A percentile compares a stretch with the other conserved stretches of the same genome.
Evolutionary conservation across 1,140 invertebrate species (phyloP).

Genomic region (Colletes gigas): DNA sequence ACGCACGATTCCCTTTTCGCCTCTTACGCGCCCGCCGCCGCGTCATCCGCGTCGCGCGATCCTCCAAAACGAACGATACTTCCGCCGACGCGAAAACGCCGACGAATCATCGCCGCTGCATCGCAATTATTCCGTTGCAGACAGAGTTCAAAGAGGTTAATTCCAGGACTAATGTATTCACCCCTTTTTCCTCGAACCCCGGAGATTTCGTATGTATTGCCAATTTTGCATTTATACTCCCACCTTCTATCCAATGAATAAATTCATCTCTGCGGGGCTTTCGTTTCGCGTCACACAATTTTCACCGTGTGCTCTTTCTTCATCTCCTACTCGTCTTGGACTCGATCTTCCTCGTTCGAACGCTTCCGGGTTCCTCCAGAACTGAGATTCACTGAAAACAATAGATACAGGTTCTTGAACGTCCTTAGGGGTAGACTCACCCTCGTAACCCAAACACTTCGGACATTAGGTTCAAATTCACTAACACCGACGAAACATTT

Average conservation of each 20-base stretch:
- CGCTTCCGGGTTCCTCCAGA: too few relatives aligned
- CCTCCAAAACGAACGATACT: not conserved
- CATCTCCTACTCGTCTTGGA: not conserved
- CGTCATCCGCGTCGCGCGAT: not conserved
- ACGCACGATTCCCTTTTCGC: not conserved
- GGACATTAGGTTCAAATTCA: too few relatives aligned
- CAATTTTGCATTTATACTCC: slow-evolving; percentile 80
- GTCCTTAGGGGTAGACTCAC: too few relatives aligned
- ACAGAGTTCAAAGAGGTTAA: slow-evolving; percentile 80
- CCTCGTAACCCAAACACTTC: too few relatives aligned
- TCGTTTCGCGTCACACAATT: slow-evolving; percentile 63
- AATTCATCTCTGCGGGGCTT: slow-evolving; percentile 71
- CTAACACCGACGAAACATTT: too few relatives aligned
- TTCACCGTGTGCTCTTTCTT: slow-evolving; percentile 21
- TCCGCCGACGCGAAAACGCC: not conserved
- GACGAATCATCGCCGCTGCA: slow-evolving; percentile 66
- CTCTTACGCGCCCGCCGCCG: not conserved
- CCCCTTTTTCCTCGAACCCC: slow-evolving; percentile 81
- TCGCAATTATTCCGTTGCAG: slow-evolving; percentile 77
- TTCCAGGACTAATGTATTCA: slow-evolving; percentile 80
- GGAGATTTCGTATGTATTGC: slow-evolving; percentile 81
- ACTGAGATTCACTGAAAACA: too few relatives aligned
- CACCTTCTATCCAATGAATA: slow-evolving; percentile 74
- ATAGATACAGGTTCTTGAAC: too few relatives aligned
- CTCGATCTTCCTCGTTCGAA: not conserved